Conservation (phyloP, 2,113 vertebrate genomes). For the Megalops atlanticus region DNA sequence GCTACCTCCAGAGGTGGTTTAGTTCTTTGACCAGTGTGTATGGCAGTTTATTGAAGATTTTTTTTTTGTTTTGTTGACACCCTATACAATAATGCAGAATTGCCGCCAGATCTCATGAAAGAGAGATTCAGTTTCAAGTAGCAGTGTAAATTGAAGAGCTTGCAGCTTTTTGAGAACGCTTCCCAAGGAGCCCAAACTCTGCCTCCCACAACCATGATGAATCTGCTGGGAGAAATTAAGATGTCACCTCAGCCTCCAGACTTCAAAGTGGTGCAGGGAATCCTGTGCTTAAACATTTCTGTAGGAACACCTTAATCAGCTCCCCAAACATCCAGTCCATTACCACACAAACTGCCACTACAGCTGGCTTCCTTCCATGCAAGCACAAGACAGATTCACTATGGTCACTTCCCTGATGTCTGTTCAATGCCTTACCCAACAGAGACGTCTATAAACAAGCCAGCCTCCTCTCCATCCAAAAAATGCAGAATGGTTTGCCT, state of each 20-base stretch:
- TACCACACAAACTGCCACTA: no score
- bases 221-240: slow-evolving; percentile 61
- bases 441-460: neutral
- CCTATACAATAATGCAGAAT: neutral
- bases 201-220: neutral
- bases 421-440: neutral
- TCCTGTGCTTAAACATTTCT: neutral
- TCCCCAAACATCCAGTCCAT: neutral
- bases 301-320: neutral
- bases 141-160: no score
- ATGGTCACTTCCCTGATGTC: neutral
- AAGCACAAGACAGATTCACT: neutral
- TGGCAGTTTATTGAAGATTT: neutral
- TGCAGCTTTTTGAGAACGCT: neutral
- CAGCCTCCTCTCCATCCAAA: neutral
- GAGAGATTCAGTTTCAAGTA: neutral
- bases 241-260: slow-evolving; percentile 57
- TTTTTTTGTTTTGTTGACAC: neutral
- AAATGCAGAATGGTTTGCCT: no score
- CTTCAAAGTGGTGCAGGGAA: slow-evolving; percentile 53
- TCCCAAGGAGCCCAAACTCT: neutral
- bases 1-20: no score
- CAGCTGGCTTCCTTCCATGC: neutral
- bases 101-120: neutral
- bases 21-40: neutral